Base-by-base conservation (phyloP, 2,888 invertebrate species). In the Tachystola acroxantha region DNA sequence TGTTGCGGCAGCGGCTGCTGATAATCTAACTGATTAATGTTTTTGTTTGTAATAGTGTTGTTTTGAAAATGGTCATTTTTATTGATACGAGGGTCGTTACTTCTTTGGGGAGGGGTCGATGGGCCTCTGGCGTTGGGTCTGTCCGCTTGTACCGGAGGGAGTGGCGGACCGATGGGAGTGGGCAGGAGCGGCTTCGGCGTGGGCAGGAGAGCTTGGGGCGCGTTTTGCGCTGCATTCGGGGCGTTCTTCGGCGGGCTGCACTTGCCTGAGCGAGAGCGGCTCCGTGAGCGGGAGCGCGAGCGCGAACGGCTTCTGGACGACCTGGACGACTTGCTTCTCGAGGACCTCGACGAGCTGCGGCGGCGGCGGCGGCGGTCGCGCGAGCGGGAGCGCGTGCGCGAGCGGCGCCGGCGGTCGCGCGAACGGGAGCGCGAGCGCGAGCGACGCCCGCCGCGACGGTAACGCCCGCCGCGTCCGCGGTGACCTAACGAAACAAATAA, bases 211-310 rank as follows among this genome's bases (percentile, higher is more conserved):
- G 60, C 55, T 48, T 48, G 59, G 37, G 35, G 34, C 6, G 63
- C 44, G 67, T 43, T 57, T 64, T 62, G 68, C 52, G 62, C 67
- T 48, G 61, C 52, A 44, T 67, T 64, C 56, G 58, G 59, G 59
- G 62, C 50, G 44, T 71, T 71, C 65, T 75, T 79, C 55, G 49
- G 57, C 43, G 81, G 81, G 75, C 84, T 84, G 75, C 82, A 87
- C 86, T 88, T 88, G 88, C 87, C 87, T 88, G 87, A 85, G 60
- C 85, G 84, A 56, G 79, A 84, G 50, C 75, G 78, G 74, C 76
- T 77, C 54, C 81, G 79, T 39, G 81, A 81, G 34, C 81, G 81
- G 59, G 81, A 80, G 36, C 65, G 62, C 16, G 62, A 63, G 40
- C 68, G 81, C 42, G 77, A 79, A 46, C 64, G 72, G 53, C 67